Conservation (phyloP, 2,797 vertebrate species). For the Hippoglossus hippoglossus region DNA sequence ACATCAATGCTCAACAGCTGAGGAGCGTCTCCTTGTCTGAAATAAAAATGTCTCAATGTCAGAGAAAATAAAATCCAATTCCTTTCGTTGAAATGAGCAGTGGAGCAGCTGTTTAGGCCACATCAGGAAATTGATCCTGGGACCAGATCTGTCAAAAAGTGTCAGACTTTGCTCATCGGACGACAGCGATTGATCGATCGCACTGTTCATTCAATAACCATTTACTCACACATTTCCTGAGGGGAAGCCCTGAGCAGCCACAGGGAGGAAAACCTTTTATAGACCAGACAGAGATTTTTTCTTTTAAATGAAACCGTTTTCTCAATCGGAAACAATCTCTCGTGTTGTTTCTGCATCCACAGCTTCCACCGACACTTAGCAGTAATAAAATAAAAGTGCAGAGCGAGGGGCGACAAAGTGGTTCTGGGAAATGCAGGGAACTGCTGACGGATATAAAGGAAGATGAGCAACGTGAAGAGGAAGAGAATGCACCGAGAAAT, state of each 20-base stretch:
- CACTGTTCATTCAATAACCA: background rate
- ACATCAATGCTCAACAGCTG: background rate
- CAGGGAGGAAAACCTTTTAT: rapidly evolving
- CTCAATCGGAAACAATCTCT: background rate
- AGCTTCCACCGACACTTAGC: conserved; percentile 1
- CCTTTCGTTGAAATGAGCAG: background rate
- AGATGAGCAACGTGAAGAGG: background rate
- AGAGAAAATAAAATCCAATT: background rate
- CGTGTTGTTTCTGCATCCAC: background rate
- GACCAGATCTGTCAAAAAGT: background rate
- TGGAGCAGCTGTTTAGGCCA: background rate
- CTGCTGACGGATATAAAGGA: background rate
- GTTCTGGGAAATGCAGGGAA: conserved; percentile 1
- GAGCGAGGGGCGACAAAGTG: background rate
- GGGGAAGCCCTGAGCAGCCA: background rate
- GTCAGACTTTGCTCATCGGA: background rate
- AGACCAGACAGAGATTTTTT: too few species aligned
- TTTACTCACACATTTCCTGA: background rate
- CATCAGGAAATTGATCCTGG: background rate
- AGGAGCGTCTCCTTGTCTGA: background rate
- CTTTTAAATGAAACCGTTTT: too few species aligned
- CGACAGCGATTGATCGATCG: conserved; percentile 9
- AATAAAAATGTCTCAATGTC: background rate
- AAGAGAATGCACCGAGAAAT: background rate
- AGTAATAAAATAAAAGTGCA: too few species aligned